Percentiles rank a stretch among this genome's conserved stretches.
phyloP scores from a whole-genome alignment of 2,888 invertebrate species.

The Hyposoter didymator region DNA sequence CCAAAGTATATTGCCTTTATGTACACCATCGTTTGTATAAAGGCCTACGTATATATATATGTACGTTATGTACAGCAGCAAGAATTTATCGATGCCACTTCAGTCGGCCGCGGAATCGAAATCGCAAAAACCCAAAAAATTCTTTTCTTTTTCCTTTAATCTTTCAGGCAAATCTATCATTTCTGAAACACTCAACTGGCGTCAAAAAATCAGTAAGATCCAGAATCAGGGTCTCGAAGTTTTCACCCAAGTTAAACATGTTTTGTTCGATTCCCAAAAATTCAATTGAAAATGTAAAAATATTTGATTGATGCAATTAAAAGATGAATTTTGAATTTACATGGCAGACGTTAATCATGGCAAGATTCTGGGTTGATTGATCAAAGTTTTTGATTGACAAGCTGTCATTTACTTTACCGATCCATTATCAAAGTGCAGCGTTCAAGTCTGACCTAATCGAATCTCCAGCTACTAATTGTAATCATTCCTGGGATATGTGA shows the following conservation, averaged over 20 bases:
- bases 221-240: background rate
- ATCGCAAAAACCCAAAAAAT: constrained; percentile 5
- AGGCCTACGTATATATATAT: constrained; percentile 42
- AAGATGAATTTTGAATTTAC: background rate
- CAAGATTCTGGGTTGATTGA: background rate
- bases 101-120: constrained; percentile 19
- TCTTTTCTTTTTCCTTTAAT: background rate
- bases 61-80: background rate
- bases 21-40: constrained; percentile 61
- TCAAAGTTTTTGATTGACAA: constrained; percentile 3
- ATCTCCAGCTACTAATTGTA: constrained; percentile 36
- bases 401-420: constrained; percentile 10
- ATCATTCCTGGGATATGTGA: constrained; percentile 15
- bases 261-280: no score
- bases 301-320: background rate
- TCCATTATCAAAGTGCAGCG: constrained; percentile 28
- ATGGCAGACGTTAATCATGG: background rate
- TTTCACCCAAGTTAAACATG: background rate
- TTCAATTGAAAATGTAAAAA: background rate
- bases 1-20: constrained; percentile 80
- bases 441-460: constrained; percentile 38
- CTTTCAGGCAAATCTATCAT: background rate
- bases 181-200: background rate
- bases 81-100: constrained; percentile 68
- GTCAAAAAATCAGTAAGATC: background rate